phyloP scores from a whole-genome alignment of 2,888 invertebrate genomes.

The Proisotoma minuta region DNA sequence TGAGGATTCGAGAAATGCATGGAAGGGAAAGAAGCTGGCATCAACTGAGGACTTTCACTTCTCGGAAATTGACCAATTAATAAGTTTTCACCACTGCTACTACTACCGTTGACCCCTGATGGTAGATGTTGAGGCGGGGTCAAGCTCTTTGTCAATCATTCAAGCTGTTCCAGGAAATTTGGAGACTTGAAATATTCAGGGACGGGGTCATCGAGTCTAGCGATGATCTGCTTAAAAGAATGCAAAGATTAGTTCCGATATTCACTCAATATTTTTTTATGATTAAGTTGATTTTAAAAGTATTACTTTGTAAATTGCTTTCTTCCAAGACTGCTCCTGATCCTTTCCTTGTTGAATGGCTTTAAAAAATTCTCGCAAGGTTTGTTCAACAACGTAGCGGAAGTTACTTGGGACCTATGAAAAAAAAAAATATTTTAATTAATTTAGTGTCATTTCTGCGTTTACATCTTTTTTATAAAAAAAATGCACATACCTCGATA shows the following conservation, averaged over 20 bases:
- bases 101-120: not conserved
- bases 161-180: conserved; percentile 69
- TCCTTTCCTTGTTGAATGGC: conserved; percentile 95
- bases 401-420: conserved; percentile 93
- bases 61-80: not conserved
- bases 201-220: conserved; percentile 95
- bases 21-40: conserved; percentile 6
- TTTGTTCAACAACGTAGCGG: conserved; percentile 94
- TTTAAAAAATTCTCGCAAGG: conserved; percentile 97
- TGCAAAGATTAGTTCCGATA: conserved; percentile 10
- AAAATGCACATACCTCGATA: conserved; percentile 71
- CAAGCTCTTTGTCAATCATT: conserved; percentile 34
- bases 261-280: not conserved
- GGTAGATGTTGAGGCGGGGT: conserved; percentile 13
- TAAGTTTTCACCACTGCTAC: not conserved
- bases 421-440: conserved; percentile 26
- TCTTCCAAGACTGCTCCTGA: conserved; percentile 99
- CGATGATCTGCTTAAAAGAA: conserved; percentile 66
- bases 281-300: conserved; percentile 8
- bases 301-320: conserved; percentile 88
- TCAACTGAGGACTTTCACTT: not conserved
- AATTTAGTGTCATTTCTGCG: not conserved
- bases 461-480: not conserved
- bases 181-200: conserved; percentile 99
- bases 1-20: conserved; percentile 1